Conservation (phyloP, 2,797 vertebrate genomes). For the Enteromius treurensis region DNA sequence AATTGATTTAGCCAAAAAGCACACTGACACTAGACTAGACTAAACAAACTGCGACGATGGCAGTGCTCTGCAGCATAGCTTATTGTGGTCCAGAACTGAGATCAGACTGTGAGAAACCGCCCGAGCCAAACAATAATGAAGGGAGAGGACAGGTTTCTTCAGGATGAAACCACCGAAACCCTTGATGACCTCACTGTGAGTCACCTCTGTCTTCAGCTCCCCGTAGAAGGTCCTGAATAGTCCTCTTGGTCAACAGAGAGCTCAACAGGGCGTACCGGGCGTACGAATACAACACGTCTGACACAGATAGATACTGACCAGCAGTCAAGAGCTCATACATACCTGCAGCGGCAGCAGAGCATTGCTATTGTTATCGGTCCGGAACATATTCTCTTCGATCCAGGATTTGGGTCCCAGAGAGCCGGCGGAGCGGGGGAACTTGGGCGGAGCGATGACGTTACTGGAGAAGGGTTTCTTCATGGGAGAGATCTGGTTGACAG, state of each 20-base stretch:
- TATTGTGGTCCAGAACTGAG: neutral
- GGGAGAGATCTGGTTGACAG: slow-evolving; percentile 91
- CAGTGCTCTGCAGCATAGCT: neutral
- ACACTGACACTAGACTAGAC: slow-evolving; percentile 1
- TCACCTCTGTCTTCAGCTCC: slow-evolving; percentile 10
- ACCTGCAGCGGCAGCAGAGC: slow-evolving; percentile 95
- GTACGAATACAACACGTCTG: neutral
- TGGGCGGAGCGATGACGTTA: slow-evolving; percentile 96
- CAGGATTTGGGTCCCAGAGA: slow-evolving; percentile 92
- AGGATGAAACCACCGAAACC: slow-evolving; percentile 20
- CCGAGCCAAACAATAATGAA: neutral
- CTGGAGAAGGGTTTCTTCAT: slow-evolving; percentile 96
- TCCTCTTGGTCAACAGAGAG: slow-evolving; percentile 26
- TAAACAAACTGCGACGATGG: neutral
- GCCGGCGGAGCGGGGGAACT: slow-evolving; percentile 90
- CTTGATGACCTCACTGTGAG: slow-evolving; percentile 19
- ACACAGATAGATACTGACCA: neutral
- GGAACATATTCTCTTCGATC: slow-evolving; percentile 96
- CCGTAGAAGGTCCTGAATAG: slow-evolving; percentile 20
- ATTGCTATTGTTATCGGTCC: slow-evolving; percentile 97
- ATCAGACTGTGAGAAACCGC: neutral
- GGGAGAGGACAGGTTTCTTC: slow-evolving; percentile 13
- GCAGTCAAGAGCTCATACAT: slow-evolving; percentile 39
- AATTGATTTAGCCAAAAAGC: neutral
- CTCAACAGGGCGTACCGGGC: slow-evolving; percentile 9